Evolutionary conservation across 2,888 invertebrate genomes (phyloP), one percentile per base, ranked within the genome.

Genomic region (Andrena minutula): DNA sequence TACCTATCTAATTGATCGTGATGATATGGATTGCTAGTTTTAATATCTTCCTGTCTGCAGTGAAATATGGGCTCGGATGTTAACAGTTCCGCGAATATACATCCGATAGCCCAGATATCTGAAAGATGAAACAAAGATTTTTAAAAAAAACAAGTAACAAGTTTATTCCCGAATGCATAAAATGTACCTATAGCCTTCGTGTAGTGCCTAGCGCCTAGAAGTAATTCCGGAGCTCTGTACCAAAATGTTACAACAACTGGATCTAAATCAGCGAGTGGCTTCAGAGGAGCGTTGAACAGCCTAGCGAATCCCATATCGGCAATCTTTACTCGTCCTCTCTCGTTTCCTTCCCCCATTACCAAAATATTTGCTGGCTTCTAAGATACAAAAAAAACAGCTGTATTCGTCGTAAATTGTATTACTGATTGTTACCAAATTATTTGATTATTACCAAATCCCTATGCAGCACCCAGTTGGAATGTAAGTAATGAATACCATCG

Each of bases 251-350:
- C 99, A 60, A 99, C 99, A 2, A 99, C 99, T 5, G 99, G 99
- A 95, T 99, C 99, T 87, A 99, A 95, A 94, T 99, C 99, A 10
- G 99, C 99, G 53, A 99, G 94, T 0, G 99, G 99, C 94, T 99
- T 99, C 73, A 99, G 94, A 0, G 99, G 99, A 2, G 99, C 98
- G 95, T 99, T 99, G 93, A 99, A 99, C 68, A 99, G 95, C 83
- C 99, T 95, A 0, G 99, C 99, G 95, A 99, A 99, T 0, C 99
- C 99, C 99, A 99, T 99, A 93, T 99, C 99, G 32, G 99, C 99
- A 92, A 99, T 99, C 95, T 99, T 99, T 0, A 99, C 99, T 86
- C 99, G 95, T 1, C 99, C 99, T 88, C 99, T 95, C 94, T 99
- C 99, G 41, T 97, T 97, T 0, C 99, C 99, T 95, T 99, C 99